Evolutionary conservation across 2,888 invertebrate species (phyloP), one percentile per base, ranked within the genome.

Genomic region (Nomada fucata): DNA sequence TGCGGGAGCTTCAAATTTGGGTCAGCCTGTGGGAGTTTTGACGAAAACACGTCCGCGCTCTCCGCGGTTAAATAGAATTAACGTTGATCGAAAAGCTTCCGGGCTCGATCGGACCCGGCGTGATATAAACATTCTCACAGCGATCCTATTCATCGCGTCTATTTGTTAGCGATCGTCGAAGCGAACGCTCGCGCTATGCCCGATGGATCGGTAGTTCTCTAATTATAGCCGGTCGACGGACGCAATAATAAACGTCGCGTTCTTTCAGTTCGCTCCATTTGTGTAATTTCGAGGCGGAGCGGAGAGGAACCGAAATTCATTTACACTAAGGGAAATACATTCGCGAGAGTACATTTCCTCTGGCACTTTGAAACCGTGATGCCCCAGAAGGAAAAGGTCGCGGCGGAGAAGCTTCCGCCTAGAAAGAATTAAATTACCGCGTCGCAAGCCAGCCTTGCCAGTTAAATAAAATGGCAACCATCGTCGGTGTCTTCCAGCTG

Each of bases 351-450:
- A 47, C 55, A 64, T 76, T 76, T 36, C 50, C 42, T 11, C 23
- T n/a, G 18, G 13, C 63, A 42, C 42, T 23, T 42, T 68, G 26
- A 64, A 67, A 79, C 69, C 57, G 29, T n/a, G 63, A 47, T 10
- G 13, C n/a, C n/a, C 47, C 15, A 23, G n/a, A 2, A 15, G 29
- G 26, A 26, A 10, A 7, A 23, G 57, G 23, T 20, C 13, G 20
- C 23, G 7, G 23, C 20, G 42, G 15, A 36, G 63, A 70, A 64
- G 64, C 57, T 79, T 36, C 59, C 52, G 42, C 76, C 44, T 29
- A 29, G 59, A 69, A 79, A 76, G 79, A 76, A 79, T 79, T 60
- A 63, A 76, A 76, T 79, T 79, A 79, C 76, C 18, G 11, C 50
- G 76, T 42, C 53, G 52, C 29, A 52, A 61, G n/a, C 57, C 57